Evolutionary conservation across 2,797 vertebrate genomes (phyloP).

Genomic region (Myotis pilosus): DNA sequence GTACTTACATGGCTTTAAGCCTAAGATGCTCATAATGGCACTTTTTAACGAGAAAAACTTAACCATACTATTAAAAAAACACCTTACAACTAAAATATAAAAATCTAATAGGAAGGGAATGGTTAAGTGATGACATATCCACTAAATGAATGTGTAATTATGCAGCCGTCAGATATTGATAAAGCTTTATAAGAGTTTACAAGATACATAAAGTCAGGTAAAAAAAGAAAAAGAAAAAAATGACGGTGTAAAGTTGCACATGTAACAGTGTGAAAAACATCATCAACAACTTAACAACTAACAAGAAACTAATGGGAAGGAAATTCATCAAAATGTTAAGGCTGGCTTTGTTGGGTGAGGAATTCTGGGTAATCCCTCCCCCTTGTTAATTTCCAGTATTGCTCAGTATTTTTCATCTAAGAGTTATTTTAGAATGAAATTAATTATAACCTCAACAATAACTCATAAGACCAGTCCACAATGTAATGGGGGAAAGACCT

Average conservation of each 20-base stretch:
- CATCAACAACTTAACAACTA: background rate
- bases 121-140: background rate
- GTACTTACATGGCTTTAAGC: background rate
- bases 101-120: background rate
- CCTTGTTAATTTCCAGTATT: background rate
- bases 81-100: background rate
- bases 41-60: constrained; percentile 1
- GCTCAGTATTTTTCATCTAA: background rate
- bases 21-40: background rate
- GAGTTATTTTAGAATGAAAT: background rate
- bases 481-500: background rate
- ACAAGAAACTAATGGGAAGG: background rate
- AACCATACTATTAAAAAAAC: background rate
- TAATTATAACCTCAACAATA: background rate
- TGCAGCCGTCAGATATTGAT: background rate
- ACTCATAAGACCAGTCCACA: background rate
- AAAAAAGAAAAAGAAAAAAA: background rate
- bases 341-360: background rate
- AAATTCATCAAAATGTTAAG: background rate
- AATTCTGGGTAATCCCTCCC: background rate
- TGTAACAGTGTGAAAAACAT: background rate
- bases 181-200: background rate
- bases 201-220: background rate
- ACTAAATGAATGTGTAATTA: background rate
- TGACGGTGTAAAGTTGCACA: background rate